Evolutionary conservation across 35 echinoderm and acorn worm genomes (phyloP).

Genomic region (Anneissia japonica): DNA sequence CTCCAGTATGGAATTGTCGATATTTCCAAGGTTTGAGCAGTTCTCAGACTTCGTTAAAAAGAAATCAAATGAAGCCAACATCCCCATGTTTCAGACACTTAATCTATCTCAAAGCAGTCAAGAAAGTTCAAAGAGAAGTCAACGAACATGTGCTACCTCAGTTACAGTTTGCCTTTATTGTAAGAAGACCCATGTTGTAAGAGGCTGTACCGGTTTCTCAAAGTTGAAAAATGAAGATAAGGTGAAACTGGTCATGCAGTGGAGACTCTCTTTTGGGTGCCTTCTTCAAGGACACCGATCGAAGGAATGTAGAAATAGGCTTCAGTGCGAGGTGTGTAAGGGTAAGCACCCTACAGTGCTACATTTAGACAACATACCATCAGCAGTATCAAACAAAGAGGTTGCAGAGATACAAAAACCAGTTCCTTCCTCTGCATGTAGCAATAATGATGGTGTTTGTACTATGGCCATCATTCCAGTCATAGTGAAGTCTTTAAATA

Average conservation of each 20-base stretch:
- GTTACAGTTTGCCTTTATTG: conserved; percentile 4
- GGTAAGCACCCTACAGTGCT: conserved; percentile 13
- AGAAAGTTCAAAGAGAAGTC: neutral
- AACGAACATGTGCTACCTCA: neutral
- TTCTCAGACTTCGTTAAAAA: conserved; percentile 13
- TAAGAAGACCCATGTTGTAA: neutral
- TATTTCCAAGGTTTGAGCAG: neutral
- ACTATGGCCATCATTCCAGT: conserved; percentile 48
- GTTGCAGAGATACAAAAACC: neutral
- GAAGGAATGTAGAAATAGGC: conserved; percentile 3
- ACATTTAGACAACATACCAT: neutral
- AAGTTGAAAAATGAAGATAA: neutral
- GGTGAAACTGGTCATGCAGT: conserved; percentile 19
- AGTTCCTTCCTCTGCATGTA: neutral
- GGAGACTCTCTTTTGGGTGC: conserved; percentile 20
- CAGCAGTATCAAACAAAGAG: neutral
- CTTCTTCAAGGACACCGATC: neutral
- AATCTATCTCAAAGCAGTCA: neutral
- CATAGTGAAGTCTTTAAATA: conserved; percentile 20
- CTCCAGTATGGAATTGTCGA: neutral
- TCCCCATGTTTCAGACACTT: conserved; percentile 11
- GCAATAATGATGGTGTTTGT: conserved; percentile 16
- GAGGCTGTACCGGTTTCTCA: neutral
- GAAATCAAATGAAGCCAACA: conserved; percentile 23
- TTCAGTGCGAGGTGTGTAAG: neutral